Conservation (phyloP, 2,888 invertebrate species). For the Metacarcinus magister region DNA sequence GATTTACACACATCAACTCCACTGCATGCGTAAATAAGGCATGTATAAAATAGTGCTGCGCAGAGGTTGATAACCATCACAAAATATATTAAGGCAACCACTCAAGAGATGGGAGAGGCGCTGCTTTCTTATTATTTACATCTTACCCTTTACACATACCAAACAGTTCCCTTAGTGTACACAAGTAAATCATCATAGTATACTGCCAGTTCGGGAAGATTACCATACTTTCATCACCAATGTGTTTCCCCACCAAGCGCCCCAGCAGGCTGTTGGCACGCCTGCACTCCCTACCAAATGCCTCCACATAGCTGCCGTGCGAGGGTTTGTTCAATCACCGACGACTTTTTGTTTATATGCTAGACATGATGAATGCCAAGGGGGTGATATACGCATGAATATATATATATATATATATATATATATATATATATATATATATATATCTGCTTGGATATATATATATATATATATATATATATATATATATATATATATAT, state of each 20-base stretch:
- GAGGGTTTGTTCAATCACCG: background rate
- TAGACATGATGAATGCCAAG: background rate
- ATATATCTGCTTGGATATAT: too few relatives aligned
- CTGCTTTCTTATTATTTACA: too few relatives aligned
- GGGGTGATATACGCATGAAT: background rate
- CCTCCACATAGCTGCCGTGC: background rate
- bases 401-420: background rate
- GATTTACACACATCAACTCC: too few relatives aligned
- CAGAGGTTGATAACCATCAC: too few relatives aligned
- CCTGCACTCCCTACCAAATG: background rate
- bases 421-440: too few relatives aligned
- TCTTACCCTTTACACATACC: background rate
- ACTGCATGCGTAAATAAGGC: too few relatives aligned
- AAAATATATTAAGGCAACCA: background rate
- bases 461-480: too few relatives aligned
- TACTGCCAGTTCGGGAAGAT: too few relatives aligned
- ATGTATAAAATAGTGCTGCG: too few relatives aligned
- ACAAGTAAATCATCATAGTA: background rate
- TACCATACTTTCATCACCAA: background rate
- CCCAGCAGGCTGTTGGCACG: background rate
- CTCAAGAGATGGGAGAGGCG: background rate
- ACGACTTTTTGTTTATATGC: background rate
- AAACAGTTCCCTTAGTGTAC: background rate
- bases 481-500: too few relatives aligned
- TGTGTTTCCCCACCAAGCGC: background rate